Percentiles rank a stretch among this genome's conserved stretches.
Conservation (phyloP, 1,140 invertebrate species). For the Ooceraea biroi region DNA sequence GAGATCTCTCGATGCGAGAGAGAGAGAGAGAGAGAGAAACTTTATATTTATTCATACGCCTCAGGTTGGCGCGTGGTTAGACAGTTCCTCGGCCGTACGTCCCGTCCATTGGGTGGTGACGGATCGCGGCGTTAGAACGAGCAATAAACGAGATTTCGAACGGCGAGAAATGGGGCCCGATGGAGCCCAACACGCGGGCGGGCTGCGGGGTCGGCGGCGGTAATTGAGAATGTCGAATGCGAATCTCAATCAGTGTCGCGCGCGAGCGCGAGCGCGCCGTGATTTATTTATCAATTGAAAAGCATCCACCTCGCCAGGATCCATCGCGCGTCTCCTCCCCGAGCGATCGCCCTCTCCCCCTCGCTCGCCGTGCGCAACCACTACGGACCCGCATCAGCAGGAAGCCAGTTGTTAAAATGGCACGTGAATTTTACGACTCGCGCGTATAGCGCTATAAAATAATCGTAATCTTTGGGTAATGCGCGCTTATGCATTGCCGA, state of each 20-base stretch:
- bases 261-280: slow-evolving; percentile 6
- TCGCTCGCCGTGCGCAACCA: slow-evolving; percentile 32
- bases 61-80: slow-evolving; percentile 33
- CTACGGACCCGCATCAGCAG: slow-evolving; percentile 67
- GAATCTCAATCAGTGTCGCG: slow-evolving; percentile 52
- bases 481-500: slow-evolving; percentile 73
- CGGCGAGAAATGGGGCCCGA: slow-evolving; percentile 56
- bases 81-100: slow-evolving; percentile 26
- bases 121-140: slow-evolving; percentile 54
- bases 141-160: slow-evolving; percentile 62
- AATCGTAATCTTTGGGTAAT: slow-evolving; percentile 77
- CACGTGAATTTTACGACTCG: slow-evolving; percentile 75
- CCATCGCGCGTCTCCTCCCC: slow-evolving; percentile 20
- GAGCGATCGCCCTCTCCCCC: slow-evolving; percentile 22
- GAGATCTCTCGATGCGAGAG: slow-evolving; percentile 29
- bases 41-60: slow-evolving; percentile 44
- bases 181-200: slow-evolving; percentile 16
- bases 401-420: slow-evolving; percentile 78
- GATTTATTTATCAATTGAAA: slow-evolving; percentile 77
- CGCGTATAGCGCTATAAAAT: slow-evolving; percentile 76
- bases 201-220: slow-evolving; percentile 24
- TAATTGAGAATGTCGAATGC: slow-evolving; percentile 64
- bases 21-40: neutral
- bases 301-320: slow-evolving; percentile 30
- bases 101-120: slow-evolving; percentile 41